These are phyloP conservation scores for Lysandra bellargus DNA, from an alignment of 2,888 invertebrate genomes.

Conservation along the genomic window DNA sequence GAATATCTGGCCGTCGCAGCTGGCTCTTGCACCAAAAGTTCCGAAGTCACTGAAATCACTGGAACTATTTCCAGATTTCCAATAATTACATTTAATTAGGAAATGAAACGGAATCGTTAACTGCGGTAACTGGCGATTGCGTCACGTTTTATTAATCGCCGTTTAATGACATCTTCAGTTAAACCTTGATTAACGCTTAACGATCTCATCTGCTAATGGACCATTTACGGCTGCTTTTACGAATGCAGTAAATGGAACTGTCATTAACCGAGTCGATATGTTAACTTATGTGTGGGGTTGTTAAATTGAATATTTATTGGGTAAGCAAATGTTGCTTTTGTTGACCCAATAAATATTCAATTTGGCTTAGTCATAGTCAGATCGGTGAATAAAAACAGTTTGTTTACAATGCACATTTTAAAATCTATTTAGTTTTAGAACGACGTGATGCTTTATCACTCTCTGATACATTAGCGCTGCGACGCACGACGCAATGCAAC, in stretches of 20 bases:
- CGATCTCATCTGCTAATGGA: slow-evolving; percentile 7
- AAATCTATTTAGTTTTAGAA: neutral
- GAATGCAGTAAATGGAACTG: neutral
- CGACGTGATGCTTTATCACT: too few relatives aligned
- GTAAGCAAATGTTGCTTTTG: neutral
- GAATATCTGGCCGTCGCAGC: too few relatives aligned
- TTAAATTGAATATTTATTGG: neutral
- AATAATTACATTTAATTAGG: neutral
- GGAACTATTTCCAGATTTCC: neutral
- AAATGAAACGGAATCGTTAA: neutral
- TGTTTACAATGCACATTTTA: neutral
- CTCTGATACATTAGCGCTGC: too few relatives aligned
- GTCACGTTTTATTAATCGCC: slow-evolving; percentile 4
- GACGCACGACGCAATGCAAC: too few relatives aligned
- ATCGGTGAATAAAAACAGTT: neutral
- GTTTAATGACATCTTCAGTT: slow-evolving; percentile 12
- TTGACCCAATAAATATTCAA: neutral
- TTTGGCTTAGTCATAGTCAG: neutral
- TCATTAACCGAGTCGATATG: neutral
- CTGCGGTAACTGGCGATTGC: neutral
- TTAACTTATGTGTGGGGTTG: neutral
- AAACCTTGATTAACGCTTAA: neutral
- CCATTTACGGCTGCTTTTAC: slow-evolving; percentile 10
- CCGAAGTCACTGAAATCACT: neutral
- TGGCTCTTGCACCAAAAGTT: neutral